Base-by-base conservation (phyloP, 1,140 invertebrate species). In the Hirudo medicinalis region DNA sequence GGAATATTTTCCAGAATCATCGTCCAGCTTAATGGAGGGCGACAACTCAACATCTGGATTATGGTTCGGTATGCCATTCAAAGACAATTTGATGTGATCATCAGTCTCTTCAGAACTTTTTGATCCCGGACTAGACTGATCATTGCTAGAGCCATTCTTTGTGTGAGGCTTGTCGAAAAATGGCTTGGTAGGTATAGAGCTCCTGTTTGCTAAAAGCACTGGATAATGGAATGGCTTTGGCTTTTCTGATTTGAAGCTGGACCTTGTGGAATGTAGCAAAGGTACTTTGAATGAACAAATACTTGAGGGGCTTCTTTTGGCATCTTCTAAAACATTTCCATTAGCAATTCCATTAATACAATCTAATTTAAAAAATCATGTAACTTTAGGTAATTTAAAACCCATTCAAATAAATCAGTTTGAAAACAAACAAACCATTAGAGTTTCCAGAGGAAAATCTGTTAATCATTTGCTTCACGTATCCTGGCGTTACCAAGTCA, bases 271-370 rank as follows among this genome's bases (percentile, higher is more conserved):
- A 63, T 63, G 57, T 63, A 63, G 57, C 22, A 63, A 32, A 25
- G 57, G 57, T 25, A 63, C 57, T 63, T 63, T 63, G 29, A 63
- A 63, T 22, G 57, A 63, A 63, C 43, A 49, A 32, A 63, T 63
- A 22, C 20, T 63, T 32, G 22, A 63, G 57, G 57, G 29, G 29
- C 8, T 25, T 22, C 20, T 25, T 63, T 63, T 63, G 57, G 29
- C 22, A 25, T 25, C 22, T 63, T 32, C 29, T 25, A 6, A 63
- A 63, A 63, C 57, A 63, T 25, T 63, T 25, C 43, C 43, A 17
- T 49, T 49, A 25, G 0, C 29, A 63, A 32, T 63, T 63, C 29
- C 57, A 22, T 63, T 63, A 32, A 25, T 32, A 63, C 11, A 63
- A 11, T 63, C 29, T 63, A 22, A 19, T 63, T 63, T n/a, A 25